These are phyloP conservation scores for Lucilia sericata DNA, from an alignment of 1,140 invertebrate species.

Conservation along the genomic window DNA sequence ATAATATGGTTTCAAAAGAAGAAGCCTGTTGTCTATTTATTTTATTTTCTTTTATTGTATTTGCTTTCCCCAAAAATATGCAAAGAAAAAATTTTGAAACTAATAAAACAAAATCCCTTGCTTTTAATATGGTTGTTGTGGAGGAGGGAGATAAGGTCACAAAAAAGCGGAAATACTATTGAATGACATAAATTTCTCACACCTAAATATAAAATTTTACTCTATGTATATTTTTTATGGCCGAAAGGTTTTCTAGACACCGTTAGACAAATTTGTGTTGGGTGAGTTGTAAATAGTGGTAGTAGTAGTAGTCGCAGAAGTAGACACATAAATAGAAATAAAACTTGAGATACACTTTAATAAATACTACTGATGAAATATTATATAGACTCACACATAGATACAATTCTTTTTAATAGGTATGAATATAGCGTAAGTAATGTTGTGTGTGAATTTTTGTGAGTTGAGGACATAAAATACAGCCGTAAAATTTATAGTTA, in stretches of 20 bases:
- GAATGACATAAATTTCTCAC: background rate
- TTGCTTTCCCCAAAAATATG: background rate
- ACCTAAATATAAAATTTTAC: background rate
- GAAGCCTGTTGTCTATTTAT: background rate
- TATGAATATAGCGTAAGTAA: background rate
- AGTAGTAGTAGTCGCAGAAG: background rate
- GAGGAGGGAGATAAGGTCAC: background rate
- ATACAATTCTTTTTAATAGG: no score
- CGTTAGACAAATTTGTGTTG: background rate
- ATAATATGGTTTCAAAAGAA: background rate
- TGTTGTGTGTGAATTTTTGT: background rate
- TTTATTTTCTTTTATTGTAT: background rate
- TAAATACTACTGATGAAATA: background rate
- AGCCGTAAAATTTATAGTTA: slow-evolving; percentile 28
- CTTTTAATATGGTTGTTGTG: background rate
- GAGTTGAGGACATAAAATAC: slow-evolving; percentile 15
- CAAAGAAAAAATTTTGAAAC: background rate
- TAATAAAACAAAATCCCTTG: background rate
- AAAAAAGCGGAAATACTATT: background rate
- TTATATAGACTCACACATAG: background rate
- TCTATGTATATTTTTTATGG: background rate
- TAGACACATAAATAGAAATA: background rate
- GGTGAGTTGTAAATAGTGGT: background rate
- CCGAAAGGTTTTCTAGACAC: background rate
- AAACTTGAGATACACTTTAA: background rate